Conservation (phyloP, 2,797 vertebrate genomes). For the Hypotaenidia okinawae region DNA sequence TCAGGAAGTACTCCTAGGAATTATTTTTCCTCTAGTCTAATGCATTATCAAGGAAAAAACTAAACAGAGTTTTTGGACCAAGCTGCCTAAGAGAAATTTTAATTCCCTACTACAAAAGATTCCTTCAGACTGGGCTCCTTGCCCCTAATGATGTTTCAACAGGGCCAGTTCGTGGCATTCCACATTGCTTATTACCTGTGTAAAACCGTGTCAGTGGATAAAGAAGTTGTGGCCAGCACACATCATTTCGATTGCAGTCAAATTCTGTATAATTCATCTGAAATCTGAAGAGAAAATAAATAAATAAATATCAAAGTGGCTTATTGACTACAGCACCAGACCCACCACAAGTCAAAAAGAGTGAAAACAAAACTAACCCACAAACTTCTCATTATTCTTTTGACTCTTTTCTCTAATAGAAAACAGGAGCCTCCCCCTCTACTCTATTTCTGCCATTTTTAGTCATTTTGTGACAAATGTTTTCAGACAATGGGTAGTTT, state of each 20-base stretch:
- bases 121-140: neutral
- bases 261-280: conserved; percentile 92
- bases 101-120: neutral
- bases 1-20: neutral
- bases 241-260: conserved; percentile 90
- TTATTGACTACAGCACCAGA: neutral
- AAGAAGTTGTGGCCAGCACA: conserved; percentile 92
- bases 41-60: neutral
- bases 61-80: neutral
- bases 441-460: neutral
- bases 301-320: neutral
- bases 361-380: neutral
- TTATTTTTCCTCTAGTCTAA: neutral
- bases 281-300: conserved; percentile 78
- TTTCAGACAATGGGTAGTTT: neutral
- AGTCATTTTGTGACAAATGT: neutral
- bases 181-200: conserved; percentile 77
- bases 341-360: neutral
- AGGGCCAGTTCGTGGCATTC: fast-evolving
- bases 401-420: neutral
- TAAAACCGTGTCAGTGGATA: conserved; percentile 90
- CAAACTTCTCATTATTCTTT: neutral
- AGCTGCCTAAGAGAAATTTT: neutral
- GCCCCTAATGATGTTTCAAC: neutral
- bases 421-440: neutral